Conservation (phyloP, 92 coral and sea anemone genomes). For the Zoanthus solanderi region DNA sequence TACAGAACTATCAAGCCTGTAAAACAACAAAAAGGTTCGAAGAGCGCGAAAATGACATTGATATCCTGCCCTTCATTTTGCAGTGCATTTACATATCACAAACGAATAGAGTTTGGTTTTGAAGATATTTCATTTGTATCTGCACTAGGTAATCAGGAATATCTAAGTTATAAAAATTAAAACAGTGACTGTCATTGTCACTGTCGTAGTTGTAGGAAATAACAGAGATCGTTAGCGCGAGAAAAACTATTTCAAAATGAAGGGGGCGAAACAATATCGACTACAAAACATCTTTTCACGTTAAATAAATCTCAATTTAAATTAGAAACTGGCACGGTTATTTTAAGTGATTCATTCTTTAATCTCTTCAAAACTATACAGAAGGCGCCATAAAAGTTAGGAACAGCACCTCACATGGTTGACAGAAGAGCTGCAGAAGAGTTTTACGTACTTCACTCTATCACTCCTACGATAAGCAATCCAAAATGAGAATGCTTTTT, state of each 20-base stretch:
- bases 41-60: conserved; percentile 29
- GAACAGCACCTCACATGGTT: conserved; percentile 30
- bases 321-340: neutral
- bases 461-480: conserved; percentile 67
- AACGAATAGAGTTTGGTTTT: neutral
- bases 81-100: neutral
- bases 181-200: neutral
- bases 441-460: conserved; percentile 53
- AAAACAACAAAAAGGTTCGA: neutral
- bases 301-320: neutral
- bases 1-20: neutral
- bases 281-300: neutral
- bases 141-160: neutral
- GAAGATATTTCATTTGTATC: neutral
- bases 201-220: conserved; percentile 24
- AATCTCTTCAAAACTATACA: conserved; percentile 18
- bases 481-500: conserved; percentile 18
- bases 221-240: neutral
- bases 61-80: neutral
- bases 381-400: conserved; percentile 11
- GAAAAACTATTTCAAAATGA: neutral
- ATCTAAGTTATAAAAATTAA: neutral
- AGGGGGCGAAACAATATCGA: neutral
- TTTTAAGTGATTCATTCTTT: neutral
- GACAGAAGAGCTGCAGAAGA: conserved; percentile 39